Evolutionary conservation across 2,888 invertebrate species (phyloP).

Genomic region (Galerucella calmariensis): DNA sequence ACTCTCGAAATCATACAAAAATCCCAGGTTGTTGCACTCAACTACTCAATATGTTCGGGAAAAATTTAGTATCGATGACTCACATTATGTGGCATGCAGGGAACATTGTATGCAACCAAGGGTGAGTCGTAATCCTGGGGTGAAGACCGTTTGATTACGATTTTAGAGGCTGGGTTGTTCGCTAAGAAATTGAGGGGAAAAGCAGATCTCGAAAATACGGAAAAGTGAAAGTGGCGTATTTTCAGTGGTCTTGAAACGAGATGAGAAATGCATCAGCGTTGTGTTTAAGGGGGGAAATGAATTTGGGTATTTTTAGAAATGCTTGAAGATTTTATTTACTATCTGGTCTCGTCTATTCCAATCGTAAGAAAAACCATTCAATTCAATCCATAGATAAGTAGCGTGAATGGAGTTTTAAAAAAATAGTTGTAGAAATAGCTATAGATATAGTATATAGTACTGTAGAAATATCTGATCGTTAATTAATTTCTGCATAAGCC

Average conservation of each 20-base stretch:
- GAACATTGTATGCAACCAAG: conserved; percentile 43
- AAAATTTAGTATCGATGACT: conserved; percentile 51
- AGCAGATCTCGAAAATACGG: background rate
- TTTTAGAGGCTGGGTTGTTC: conserved; percentile 28
- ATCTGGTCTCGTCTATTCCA: too few species aligned
- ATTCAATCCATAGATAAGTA: too few species aligned
- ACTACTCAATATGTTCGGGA: conserved; percentile 28
- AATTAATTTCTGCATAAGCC: too few species aligned
- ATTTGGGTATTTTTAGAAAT: background rate
- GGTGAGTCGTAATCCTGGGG: conserved; percentile 40
- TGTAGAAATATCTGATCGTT: too few species aligned
- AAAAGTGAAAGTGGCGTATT: conserved; percentile 1
- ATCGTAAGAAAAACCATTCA: too few species aligned
- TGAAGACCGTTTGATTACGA: conserved; percentile 41
- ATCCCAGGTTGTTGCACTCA: conserved; percentile 19
- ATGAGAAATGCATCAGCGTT: background rate
- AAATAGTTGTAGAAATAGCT: too few species aligned
- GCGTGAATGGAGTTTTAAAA: too few species aligned
- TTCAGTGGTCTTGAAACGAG: background rate
- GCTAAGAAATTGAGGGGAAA: conserved; percentile 15
- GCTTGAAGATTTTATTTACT: too few species aligned
- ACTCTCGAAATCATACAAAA: background rate
- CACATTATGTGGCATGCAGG: conserved; percentile 42
- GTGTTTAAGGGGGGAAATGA: background rate
- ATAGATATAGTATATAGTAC: too few species aligned